Evolutionary conservation across 2,888 invertebrate species (phyloP), one percentile per base, ranked within the genome.

Genomic region (Malthinus flaveolus): DNA sequence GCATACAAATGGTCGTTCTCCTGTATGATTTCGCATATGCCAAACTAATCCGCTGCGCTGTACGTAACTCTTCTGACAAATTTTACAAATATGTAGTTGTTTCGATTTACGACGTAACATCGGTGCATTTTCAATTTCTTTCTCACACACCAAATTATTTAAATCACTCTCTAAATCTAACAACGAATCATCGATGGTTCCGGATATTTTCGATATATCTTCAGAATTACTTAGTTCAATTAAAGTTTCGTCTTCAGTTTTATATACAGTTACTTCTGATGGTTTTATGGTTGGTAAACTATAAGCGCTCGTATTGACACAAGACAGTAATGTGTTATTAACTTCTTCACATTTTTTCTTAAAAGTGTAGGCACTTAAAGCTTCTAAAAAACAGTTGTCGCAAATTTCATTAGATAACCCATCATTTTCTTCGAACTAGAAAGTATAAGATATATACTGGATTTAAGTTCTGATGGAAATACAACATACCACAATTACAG

Each of bases 1-100:
- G 44, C 69, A 68, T 15, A 68, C 46, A 56, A 66, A 70, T 15
- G 68, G 67, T 12, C 64, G 52, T 56, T 70, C 65, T 6, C 62
- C 63, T 5, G 62, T 63, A 34, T 65, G 65, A 5, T 48, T 37
- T 46, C 62, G 53, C 61, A 59, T 63, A 39, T 63, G 63, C 61
- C 53, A 61, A 3, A 55, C 36, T 33, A 65, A 50, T 6, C 62
- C 65, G 12, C 55, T 56, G 8, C 57, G 55, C 39, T 60, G 59
- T 7, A 63, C 39, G 39, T 63, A 64, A 15, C 50, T 57, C 35
- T 62, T 65, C 11, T 62, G 54, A 44, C 65, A 65, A 37, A 65
- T 53, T 36, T 53, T 37, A 50, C 65, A 65, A 33, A 49, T 36
- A 56, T 51, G 54, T 9, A 54, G 39, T 32, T 56, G 57, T 12